These are phyloP conservation scores for Netelia fuscicornis DNA, from an alignment of 2,888 invertebrate genomes.

Conservation along the genomic window DNA sequence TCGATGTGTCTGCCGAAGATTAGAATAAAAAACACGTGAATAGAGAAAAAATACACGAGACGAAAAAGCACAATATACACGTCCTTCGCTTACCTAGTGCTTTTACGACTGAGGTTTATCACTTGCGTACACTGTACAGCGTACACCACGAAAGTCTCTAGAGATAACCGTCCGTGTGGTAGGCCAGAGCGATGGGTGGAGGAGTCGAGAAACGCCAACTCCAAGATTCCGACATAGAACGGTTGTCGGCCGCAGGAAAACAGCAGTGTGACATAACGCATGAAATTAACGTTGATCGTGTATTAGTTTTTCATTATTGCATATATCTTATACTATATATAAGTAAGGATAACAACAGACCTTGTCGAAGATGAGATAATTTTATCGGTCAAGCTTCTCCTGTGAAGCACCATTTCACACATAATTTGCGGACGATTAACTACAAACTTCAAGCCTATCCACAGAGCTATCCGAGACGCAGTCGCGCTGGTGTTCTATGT, in stretches of 20 bases:
- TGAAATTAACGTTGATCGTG: too few species aligned
- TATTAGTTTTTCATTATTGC: too few species aligned
- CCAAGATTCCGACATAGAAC: neutral
- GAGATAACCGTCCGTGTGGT: conserved; percentile 48
- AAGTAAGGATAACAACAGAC: too few species aligned
- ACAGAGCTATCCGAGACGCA: neutral
- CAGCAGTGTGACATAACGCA: too few species aligned
- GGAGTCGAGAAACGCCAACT: too few species aligned
- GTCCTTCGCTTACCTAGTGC: conserved; percentile 50
- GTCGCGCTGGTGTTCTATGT: neutral
- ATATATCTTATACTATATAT: too few species aligned
- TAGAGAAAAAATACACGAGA: conserved; percentile 22
- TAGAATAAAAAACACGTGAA: conserved; percentile 24
- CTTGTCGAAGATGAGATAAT: too few species aligned
- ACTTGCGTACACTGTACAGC: conserved; percentile 32
- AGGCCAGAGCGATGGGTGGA: neutral
- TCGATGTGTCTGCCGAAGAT: neutral
- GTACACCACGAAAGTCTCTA: conserved; percentile 50
- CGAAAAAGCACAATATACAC: conserved; percentile 32
- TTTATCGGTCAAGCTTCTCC: neutral
- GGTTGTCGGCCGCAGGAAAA: neutral
- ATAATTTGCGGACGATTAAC: neutral
- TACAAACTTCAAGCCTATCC: neutral
- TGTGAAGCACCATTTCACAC: neutral
- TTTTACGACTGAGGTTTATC: conserved; percentile 66